phyloP scores from a whole-genome alignment of 30 jellyfish, hydroid and myxozoan species.

The Hydractinia echinata region DNA sequence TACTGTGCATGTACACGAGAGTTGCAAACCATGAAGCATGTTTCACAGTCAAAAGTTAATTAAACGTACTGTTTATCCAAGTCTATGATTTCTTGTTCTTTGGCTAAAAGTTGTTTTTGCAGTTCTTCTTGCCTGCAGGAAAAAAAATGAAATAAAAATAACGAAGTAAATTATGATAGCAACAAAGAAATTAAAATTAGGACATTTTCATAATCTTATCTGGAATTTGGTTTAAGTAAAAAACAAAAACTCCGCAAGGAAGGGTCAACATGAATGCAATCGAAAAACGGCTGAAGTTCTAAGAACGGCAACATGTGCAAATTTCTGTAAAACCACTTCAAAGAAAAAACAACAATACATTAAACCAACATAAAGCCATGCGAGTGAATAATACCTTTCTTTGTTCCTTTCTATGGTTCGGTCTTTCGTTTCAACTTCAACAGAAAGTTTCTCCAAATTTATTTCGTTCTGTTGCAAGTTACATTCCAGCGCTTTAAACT shows the following conservation, averaged over 20 bases:
- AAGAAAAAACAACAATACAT: too few relatives aligned
- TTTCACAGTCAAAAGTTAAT: not conserved
- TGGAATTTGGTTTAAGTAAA: too few relatives aligned
- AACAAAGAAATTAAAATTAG: too few relatives aligned
- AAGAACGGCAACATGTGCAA: not conserved
- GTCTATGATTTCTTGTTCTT: slow-evolving; percentile 40
- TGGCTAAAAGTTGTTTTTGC: slow-evolving; percentile 31
- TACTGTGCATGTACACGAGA: too few relatives aligned
- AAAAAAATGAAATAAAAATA: slow-evolving; percentile 2
- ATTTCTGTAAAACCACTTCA: too few relatives aligned
- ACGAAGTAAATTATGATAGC: not conserved
- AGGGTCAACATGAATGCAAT: not conserved
- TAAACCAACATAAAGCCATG: not conserved
- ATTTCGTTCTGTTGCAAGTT: slow-evolving; percentile 60
- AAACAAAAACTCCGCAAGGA: too few relatives aligned
- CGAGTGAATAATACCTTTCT: not conserved
- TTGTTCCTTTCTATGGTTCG: slow-evolving; percentile 23
- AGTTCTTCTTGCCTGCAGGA: slow-evolving; percentile 43
- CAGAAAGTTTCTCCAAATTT: slow-evolving; percentile 19
- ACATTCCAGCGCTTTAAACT: slow-evolving; percentile 50
- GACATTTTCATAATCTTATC: too few relatives aligned
- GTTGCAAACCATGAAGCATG: too few relatives aligned
- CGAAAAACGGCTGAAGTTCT: not conserved
- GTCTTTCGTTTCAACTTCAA: slow-evolving; percentile 18
- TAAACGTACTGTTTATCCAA: slow-evolving; percentile 43